Evolutionary conservation across 2,797 vertebrate genomes (phyloP), one percentile per base, ranked within the genome.

Genomic region (Helostoma temminkii): DNA sequence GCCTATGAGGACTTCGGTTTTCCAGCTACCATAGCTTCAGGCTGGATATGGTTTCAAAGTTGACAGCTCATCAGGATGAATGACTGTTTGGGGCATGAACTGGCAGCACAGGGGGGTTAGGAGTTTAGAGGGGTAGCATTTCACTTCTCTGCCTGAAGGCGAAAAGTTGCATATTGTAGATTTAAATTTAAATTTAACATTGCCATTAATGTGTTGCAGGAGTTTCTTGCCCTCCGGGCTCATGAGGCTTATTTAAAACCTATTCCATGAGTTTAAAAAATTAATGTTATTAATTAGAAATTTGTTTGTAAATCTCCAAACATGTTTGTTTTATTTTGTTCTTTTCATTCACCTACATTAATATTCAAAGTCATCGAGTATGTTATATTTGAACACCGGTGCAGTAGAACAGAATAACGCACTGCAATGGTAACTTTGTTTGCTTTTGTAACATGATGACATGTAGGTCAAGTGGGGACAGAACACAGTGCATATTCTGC

Each of bases 51-150:
- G 42, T 75, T 64, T 78, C 48, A 50, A 61, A 74, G 47, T 62
- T 16, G 54, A 80, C 74, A 79, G 45, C 71, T 82, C 56, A 74
- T 76, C 68, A 69, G 21, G 18, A 46, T 83, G 54, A 81, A 70
- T 70, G 60, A 65, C 37, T 52, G 8, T 41, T n/a, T 55, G 26
- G 63, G 59, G 11, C 60, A 56, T 66, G 73, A 77, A 67, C 68
- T 57, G 61, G 2, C 37, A 19, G 8, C 54, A 11, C 42, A 42
- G 54, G 59, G 59, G 50, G 37, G 11, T 46, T 69, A 54, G 28
- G 8, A n/a, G 19, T 49, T 76, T 22, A 22, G 15, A 67, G 18
- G 7, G 15, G 11, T 22, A 48, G 22, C 10, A 24, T 57, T 77
- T 65, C 34, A 72, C 22, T 41, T 75, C 56, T 69, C 36, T 81